Evolutionary conservation across 1,140 invertebrate genomes (phyloP).

Genomic region (Phymastichus coffea): DNA sequence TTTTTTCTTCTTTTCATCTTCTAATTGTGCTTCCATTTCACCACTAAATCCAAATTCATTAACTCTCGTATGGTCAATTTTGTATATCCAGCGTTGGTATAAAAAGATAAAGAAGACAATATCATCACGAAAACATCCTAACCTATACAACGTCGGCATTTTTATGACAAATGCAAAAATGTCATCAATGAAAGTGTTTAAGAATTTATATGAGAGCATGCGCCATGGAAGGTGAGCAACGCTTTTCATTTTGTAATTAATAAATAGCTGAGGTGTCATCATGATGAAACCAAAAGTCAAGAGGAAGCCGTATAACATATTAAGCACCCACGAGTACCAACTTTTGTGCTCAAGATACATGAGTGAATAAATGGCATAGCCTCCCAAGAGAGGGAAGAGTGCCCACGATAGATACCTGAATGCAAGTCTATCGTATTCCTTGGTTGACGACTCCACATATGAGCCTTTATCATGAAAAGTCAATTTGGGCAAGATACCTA

Average conservation of each 20-base stretch:
- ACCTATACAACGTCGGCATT: conserved; percentile 96
- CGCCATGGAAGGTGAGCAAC: conserved; percentile 98
- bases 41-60: conserved; percentile 96
- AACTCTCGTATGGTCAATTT: conserved; percentile 87
- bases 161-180: conserved; percentile 99
- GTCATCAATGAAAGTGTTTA: conserved; percentile 99
- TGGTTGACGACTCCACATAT: conserved; percentile 94
- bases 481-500: conserved; percentile 82
- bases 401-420: conserved; percentile 96
- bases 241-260: conserved; percentile 99
- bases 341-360: conserved; percentile 97
- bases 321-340: conserved; percentile 93
- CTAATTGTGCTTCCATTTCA: conserved; percentile 60
- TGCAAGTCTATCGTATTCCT: conserved; percentile 91
- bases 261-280: conserved; percentile 99
- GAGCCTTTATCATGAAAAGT: conserved; percentile 92
- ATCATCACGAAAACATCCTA: conserved; percentile 97
- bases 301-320: conserved; percentile 97
- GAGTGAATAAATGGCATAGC: conserved; percentile 95
- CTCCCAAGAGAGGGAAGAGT: conserved; percentile 87
- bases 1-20: conserved; percentile 10
- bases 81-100: conserved; percentile 98
- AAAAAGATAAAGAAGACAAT: conserved; percentile 98
- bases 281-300: conserved; percentile 99
- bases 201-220: conserved; percentile 99